phyloP scores from a whole-genome alignment of 2,888 invertebrate genomes.

The Alviniconcha strummeri region DNA sequence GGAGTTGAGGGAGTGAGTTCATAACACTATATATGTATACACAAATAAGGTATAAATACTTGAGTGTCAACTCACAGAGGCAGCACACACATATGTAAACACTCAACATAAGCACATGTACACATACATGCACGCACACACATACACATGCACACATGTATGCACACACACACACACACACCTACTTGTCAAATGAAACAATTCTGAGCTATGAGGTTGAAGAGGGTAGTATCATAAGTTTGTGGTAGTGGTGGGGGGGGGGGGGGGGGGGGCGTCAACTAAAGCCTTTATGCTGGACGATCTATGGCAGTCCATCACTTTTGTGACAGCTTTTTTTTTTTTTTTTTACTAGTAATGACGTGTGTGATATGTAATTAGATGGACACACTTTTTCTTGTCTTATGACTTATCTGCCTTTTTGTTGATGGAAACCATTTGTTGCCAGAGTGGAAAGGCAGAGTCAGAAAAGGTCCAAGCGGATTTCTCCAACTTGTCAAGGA shows the following conservation, averaged over 20 bases:
- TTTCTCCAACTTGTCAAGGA: slow-evolving; percentile 12
- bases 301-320: background rate
- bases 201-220: too few species aligned
- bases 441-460: background rate
- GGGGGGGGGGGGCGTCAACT: background rate
- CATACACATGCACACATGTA: background rate
- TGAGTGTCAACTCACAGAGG: background rate
- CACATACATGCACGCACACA: background rate
- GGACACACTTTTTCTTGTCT: background rate
- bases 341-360: background rate
- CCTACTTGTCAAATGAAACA: too few species aligned
- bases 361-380: background rate
- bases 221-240: too few species aligned
- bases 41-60: background rate
- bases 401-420: too few species aligned
- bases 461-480: background rate
- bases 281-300: background rate
- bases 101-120: background rate
- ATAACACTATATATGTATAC: background rate
- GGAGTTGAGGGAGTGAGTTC: too few species aligned
- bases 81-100: background rate
- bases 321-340: background rate
- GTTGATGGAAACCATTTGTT: too few species aligned
- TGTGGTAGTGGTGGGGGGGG: background rate
- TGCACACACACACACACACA: background rate